These are phyloP conservation scores for Monopis laevigella DNA, from an alignment of 2,888 invertebrate species.

Conservation along the genomic window DNA sequence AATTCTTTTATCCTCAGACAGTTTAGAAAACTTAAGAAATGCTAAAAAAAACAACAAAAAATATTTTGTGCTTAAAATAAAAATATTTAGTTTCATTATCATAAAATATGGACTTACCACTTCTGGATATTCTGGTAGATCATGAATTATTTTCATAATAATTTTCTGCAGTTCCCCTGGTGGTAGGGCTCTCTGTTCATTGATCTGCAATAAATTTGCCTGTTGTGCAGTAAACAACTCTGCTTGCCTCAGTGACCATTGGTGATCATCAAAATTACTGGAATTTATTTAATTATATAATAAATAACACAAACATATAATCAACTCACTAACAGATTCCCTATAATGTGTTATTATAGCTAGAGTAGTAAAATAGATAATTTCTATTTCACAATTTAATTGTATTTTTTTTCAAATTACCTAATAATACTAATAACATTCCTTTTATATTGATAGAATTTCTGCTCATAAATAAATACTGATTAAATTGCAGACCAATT, in stretches of 20 bases:
- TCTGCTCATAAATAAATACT: too few species aligned
- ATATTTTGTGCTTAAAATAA: background rate
- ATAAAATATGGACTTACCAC: slow-evolving; percentile 79
- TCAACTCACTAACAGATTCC: too few species aligned
- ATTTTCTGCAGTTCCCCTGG: slow-evolving; percentile 80
- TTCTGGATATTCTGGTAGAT: slow-evolving; percentile 83
- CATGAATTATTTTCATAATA: slow-evolving; percentile 75
- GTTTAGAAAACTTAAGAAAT: slow-evolving; percentile 91
- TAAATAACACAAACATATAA: too few species aligned
- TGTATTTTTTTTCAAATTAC: too few species aligned
- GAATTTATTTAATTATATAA: too few species aligned
- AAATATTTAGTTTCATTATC: slow-evolving; percentile 1
- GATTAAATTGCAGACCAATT: too few species aligned
- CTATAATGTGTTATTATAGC: too few species aligned
- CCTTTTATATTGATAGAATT: too few species aligned
- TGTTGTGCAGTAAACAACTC: slow-evolving; percentile 90
- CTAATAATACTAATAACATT: too few species aligned
- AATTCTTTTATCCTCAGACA: slow-evolving; percentile 88
- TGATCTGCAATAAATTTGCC: slow-evolving; percentile 81
- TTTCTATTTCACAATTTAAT: too few species aligned
- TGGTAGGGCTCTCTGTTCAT: slow-evolving; percentile 81
- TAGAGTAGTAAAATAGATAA: too few species aligned
- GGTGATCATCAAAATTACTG: slow-evolving; percentile 66
- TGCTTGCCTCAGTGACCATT: slow-evolving; percentile 89
- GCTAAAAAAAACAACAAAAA: slow-evolving; percentile 62